Percentiles rank a stretch among this genome's conserved stretches.
Conservation (phyloP, 2,113 vertebrate species). For the Athene noctua region DNA sequence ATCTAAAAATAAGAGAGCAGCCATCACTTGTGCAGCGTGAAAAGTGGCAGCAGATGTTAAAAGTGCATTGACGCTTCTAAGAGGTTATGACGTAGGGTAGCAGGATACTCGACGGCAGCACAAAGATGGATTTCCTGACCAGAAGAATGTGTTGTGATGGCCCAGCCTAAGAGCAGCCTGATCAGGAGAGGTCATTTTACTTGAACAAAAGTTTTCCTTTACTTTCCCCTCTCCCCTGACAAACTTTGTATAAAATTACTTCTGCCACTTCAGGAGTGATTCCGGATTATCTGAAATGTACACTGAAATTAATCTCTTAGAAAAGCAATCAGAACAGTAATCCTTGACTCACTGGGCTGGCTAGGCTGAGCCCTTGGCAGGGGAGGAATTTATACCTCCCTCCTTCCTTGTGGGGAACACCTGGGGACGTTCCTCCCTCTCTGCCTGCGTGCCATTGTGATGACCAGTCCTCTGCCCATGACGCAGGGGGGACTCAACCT, state of each 20-base stretch:
- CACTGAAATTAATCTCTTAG: conserved; percentile 45
- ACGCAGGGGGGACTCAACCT: not conserved
- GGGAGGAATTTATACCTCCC: not conserved
- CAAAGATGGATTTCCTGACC: not conserved
- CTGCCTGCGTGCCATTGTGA: fast-evolving
- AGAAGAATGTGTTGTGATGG: not conserved
- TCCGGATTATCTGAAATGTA: conserved; percentile 54
- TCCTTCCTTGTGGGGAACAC: conserved; percentile 31
- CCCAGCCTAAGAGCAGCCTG: not conserved
- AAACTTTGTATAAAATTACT: not conserved
- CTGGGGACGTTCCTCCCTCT: not conserved
- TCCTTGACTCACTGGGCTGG: conserved; percentile 49
- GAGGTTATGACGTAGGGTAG: not conserved
- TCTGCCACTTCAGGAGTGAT: conserved; percentile 11
- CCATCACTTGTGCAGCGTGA: fast-evolving
- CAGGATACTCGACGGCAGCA: not conserved
- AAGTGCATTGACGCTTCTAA: not conserved
- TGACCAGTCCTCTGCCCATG: not conserved
- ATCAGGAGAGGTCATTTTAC: not conserved
- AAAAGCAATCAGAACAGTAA: conserved; percentile 56
- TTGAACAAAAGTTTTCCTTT: conserved; percentile 3
- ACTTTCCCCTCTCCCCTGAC: not conserved
- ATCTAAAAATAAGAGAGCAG: not conserved
- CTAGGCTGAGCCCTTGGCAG: not conserved
- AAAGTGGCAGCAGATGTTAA: fast-evolving